A percentile compares a stretch with the other conserved stretches of the same genome.
Evolutionary conservation across 2,797 vertebrate species (phyloP).

Genomic region (Lutjanus campechanus): DNA sequence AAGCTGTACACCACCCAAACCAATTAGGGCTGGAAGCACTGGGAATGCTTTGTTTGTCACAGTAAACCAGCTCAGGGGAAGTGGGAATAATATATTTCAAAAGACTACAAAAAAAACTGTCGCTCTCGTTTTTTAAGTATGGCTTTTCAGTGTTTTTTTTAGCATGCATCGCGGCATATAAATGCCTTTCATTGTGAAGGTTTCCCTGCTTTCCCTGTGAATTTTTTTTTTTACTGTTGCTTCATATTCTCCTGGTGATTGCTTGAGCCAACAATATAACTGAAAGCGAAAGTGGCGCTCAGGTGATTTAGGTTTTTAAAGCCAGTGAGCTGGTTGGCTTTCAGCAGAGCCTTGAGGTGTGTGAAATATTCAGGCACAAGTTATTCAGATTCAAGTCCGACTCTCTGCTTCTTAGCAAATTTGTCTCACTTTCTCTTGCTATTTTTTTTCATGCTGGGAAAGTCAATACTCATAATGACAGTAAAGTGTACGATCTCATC

Average conservation of each 20-base stretch:
- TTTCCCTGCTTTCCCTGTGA: neutral
- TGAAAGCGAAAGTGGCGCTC: constrained; percentile 8
- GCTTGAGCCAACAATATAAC: constrained; percentile 5
- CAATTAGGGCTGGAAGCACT: constrained; percentile 52
- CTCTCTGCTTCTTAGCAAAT: neutral
- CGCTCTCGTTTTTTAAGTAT: neutral
- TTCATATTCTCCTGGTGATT: neutral
- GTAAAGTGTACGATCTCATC: constrained; percentile 2
- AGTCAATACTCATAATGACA: neutral
- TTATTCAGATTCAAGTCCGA: neutral
- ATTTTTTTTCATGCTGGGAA: neutral
- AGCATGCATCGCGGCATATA: neutral
- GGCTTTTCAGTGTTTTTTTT: neutral
- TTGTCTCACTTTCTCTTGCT: neutral
- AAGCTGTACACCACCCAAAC: constrained; percentile 44
- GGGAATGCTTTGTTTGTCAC: constrained; percentile 46
- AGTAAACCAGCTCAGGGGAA: constrained; percentile 39
- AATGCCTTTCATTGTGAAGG: neutral
- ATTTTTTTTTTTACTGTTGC: neutral
- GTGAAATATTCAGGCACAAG: constrained; percentile 40
- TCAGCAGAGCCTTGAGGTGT: constrained; percentile 12
- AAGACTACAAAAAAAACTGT: neutral
- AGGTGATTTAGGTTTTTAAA: constrained; percentile 15
- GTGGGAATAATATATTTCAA: constrained; percentile 16
- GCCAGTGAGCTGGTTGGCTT: constrained; percentile 11